Evolutionary conservation across 2,113 vertebrate genomes (phyloP), one percentile per base, ranked within the genome.

Genomic region (Sapajus apella): DNA sequence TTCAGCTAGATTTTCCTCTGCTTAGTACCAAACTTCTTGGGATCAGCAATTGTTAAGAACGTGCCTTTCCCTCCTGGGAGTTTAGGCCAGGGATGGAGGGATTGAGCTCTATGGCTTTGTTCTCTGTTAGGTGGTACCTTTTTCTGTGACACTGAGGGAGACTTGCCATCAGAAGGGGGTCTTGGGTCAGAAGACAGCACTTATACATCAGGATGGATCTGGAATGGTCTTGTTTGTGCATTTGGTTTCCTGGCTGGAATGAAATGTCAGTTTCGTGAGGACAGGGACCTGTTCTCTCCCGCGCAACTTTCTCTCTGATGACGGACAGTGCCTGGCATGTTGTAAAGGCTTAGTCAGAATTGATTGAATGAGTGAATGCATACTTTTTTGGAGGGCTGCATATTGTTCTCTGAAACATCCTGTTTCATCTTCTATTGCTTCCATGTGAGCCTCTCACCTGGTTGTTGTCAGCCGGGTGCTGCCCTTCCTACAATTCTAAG

Each of bases 301-400:
- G 35, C 40, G 35, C 18, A 14, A 5, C 16, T 55, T 79, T 8
- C 3, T 87, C 85, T 77, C 47, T 21, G 17, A 14, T 37, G 68
- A 61, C 90, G 58, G 2, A 21, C 0, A 1, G 40, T 18, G 12
- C 50, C 81, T 17, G 30, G 61, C 1, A 0, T 6, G 23, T 68
- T 66, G 79, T 45, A 8, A 85, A 73, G 11, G 7, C 73, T 77
- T 13, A 2, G 4, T 64, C 47, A 72, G 1, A 64, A 73, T 2
- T 32, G 32, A 80, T 14, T 50, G 70, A 70, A 13, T 35, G 72
- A 20, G n/a, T 32, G 64, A 72, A 13, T 18, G 50, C 50, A 1
- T 35, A 45, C 52, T 66, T 87, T 87, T 52, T 87, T 43, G 66
- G 32, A 7, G 32, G 32, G 66, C 18, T 52, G 27, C 4, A 32